Percentiles rank a stretch among this genome's conserved stretches.
Conservation (phyloP, 2,797 vertebrate genomes). For the Graptemys geographica region DNA sequence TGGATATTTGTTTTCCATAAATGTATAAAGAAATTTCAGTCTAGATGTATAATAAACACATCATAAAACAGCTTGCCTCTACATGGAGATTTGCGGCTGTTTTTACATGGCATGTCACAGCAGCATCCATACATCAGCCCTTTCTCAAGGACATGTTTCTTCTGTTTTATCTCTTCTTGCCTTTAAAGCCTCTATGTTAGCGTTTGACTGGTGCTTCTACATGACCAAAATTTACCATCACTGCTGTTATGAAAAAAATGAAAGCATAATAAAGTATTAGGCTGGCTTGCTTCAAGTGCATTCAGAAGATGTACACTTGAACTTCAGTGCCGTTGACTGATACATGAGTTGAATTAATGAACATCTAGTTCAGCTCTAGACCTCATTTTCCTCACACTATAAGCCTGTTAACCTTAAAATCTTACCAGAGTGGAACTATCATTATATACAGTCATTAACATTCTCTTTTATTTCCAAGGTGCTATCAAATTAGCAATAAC, state of each 20-base stretch:
- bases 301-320: constrained; percentile 26
- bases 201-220: constrained; percentile 17
- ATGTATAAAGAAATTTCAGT: constrained; percentile 68
- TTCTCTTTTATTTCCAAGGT: not conserved
- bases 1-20: constrained; percentile 67
- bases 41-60: constrained; percentile 69
- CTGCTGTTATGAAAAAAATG: constrained; percentile 38
- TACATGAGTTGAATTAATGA: constrained; percentile 26
- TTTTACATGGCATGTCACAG: constrained; percentile 59
- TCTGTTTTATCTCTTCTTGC: constrained; percentile 53
- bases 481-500: not conserved
- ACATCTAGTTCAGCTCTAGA: constrained; percentile 8
- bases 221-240: constrained; percentile 18
- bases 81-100: constrained; percentile 69
- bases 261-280: not conserved
- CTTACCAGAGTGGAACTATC: not conserved
- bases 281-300: not conserved
- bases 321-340: not conserved
- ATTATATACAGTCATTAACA: not conserved
- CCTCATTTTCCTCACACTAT: not conserved
- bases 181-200: constrained; percentile 31
- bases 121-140: constrained; percentile 52
- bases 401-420: not conserved
- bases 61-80: constrained; percentile 69
- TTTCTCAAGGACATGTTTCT: constrained; percentile 41